A percentile compares a stretch with the other conserved stretches of the same genome.
These are phyloP conservation scores for Epicauta chinensis DNA, from an alignment of 1,140 invertebrate species.

Conservation along the genomic window DNA sequence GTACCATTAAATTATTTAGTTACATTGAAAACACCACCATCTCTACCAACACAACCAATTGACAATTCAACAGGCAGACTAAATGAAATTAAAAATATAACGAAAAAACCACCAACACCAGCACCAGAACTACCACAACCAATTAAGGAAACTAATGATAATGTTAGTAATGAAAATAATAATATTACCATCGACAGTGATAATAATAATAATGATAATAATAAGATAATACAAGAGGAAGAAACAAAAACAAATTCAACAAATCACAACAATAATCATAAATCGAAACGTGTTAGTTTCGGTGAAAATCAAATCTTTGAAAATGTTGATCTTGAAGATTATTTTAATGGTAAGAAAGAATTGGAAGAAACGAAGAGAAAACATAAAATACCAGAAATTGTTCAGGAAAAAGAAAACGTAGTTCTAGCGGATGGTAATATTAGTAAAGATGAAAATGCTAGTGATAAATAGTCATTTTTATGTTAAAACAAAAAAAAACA, in stretches of 20 bases:
- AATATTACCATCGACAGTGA: background rate
- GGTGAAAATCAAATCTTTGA: conserved; percentile 40
- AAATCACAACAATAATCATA: conserved; percentile 5
- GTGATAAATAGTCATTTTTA: background rate
- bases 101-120: no score
- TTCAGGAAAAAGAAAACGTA: background rate
- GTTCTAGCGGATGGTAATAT: background rate
- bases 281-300: conserved; percentile 40
- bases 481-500: background rate
- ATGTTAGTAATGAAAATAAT: conserved; percentile 16
- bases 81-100: no score
- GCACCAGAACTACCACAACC: background rate
- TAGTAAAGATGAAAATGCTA: background rate
- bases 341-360: conserved; percentile 5
- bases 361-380: background rate
- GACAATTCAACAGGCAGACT: background rate
- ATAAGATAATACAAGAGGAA: background rate
- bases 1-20: conserved; percentile 77
- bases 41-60: conserved; percentile 21
- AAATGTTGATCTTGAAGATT: conserved; percentile 20
- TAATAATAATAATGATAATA: background rate
- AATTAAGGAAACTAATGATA: background rate
- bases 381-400: no score
- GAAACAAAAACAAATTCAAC: background rate
- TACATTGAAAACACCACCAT: conserved; percentile 9